A percentile compares a stretch with the other conserved stretches of the same genome.
Conservation (phyloP, 2,113 vertebrate genomes). For the Alectura lathami region DNA sequence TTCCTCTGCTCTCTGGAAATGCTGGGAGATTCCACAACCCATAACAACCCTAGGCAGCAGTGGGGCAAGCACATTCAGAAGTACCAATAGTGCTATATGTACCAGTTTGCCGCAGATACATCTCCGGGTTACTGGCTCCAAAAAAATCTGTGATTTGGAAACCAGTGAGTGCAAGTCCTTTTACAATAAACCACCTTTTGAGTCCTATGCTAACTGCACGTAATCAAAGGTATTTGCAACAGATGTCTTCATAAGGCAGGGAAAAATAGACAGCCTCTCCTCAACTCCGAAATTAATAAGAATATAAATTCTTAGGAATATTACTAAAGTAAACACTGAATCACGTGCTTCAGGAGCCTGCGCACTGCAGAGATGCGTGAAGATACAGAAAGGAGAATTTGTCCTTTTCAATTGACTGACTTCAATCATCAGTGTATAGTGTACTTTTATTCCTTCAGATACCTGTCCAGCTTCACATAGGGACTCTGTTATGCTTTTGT, state of each 20-base stretch:
- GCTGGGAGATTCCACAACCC: neutral
- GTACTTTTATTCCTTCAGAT: neutral
- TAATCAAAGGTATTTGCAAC: neutral
- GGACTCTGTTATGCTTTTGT: neutral
- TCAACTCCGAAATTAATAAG: neutral
- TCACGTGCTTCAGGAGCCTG: neutral
- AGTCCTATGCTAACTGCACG: neutral
- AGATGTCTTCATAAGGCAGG: neutral
- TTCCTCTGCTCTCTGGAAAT: neutral
- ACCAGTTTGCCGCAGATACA: neutral
- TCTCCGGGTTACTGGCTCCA: neutral
- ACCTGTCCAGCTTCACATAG: neutral
- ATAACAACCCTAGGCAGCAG: rapidly evolving
- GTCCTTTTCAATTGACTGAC: neutral
- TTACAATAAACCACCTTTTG: neutral
- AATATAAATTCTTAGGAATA: neutral
- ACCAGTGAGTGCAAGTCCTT: neutral
- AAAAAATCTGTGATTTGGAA: neutral
- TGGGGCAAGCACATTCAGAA: neutral
- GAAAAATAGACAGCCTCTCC: neutral
- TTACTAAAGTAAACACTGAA: neutral
- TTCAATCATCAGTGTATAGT: neutral
- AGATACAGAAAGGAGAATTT: neutral
- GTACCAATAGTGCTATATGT: neutral
- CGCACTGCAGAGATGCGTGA: neutral